Base-by-base conservation (phyloP, 1,140 invertebrate species). In the Onthophagus taurus region DNA sequence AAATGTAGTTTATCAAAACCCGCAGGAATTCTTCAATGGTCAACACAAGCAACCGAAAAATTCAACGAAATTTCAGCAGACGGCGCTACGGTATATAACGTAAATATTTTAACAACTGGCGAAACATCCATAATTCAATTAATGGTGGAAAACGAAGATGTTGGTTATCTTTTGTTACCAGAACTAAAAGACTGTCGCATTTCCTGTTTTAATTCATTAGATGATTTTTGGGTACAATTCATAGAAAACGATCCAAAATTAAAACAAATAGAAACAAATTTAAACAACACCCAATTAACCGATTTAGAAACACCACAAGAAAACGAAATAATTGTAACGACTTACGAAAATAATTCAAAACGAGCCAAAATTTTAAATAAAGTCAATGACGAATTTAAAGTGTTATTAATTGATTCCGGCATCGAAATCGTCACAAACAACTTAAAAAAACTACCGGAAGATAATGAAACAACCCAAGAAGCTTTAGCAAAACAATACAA, bases 381-480 rank as follows among this genome's bases (percentile, higher is more conserved):
- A 30, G 64, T 67, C 3, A 72, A 72, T 3, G 60, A 65, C 13
- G 72, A 70, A 4, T 76, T 71, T 4, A 72, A 77, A 57, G 77
- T 81, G 2, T 55, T 75, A 1, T 80, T 79, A 49, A 74, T 81
- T 58, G 81, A 83, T 63, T 81, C 80, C 51, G 80, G 80, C 19
- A 81, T 81, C 55, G 72, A 71, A 0, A 70, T 72, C 3, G 63
- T 69, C 13, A 69, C 70, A 0, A 68, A 66, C 13, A 67, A 74
- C 50, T 58, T 80, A 29, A 60, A 71, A 14, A 63, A 63, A 49
- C 60, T 82, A 6, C 77, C 78, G 2, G 67, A 74, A 18, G 70
- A 76, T 42, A 60, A 81, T 2, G 24, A 14, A 9, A 68, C 71
- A 19, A 53, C 62, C 4, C 62, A 74, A 47, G 72, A 72, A 16